These are phyloP conservation scores for Drosophila murphyi DNA, from an alignment of 1,140 invertebrate species.

Conservation along the genomic window DNA sequence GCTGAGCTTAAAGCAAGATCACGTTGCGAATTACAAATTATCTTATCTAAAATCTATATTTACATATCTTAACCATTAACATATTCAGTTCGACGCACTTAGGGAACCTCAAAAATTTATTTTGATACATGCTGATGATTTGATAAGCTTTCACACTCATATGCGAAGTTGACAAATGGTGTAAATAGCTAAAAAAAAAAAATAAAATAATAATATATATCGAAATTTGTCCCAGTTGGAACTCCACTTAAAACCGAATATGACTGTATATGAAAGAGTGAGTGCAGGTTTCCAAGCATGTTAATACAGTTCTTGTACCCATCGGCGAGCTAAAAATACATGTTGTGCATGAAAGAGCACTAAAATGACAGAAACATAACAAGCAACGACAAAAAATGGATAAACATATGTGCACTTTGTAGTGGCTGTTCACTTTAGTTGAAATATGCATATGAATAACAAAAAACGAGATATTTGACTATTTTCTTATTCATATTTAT, in stretches of 20 bases:
- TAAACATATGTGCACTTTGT: constrained; percentile 45
- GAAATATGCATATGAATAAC: constrained; percentile 1
- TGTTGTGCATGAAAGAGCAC: constrained; percentile 50
- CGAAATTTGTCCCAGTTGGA: not conserved
- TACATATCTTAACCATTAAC: no score
- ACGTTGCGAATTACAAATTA: not conserved
- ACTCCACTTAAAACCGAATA: not conserved
- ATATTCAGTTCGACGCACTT: no score
- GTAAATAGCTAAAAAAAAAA: no score
- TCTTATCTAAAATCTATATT: no score
- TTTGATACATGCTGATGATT: no score
- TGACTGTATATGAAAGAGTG: not conserved
- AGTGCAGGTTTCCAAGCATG: constrained; percentile 6
- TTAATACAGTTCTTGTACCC: constrained; percentile 17
- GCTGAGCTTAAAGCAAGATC: not conserved
- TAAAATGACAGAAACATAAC: constrained; percentile 57
- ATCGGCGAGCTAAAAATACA: not conserved
- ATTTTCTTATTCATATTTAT: constrained; percentile 14
- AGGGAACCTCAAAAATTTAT: no score
- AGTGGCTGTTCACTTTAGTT: constrained; percentile 2
- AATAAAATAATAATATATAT: no score
- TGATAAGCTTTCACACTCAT: no score
- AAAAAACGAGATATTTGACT: not conserved
- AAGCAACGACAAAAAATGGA: constrained; percentile 47
- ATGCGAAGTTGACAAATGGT: no score